A percentile compares a stretch with the other conserved stretches of the same genome.
These are phyloP conservation scores for Drosophila kanapiae DNA, from an alignment of 1,140 invertebrate genomes.

Conservation along the genomic window DNA sequence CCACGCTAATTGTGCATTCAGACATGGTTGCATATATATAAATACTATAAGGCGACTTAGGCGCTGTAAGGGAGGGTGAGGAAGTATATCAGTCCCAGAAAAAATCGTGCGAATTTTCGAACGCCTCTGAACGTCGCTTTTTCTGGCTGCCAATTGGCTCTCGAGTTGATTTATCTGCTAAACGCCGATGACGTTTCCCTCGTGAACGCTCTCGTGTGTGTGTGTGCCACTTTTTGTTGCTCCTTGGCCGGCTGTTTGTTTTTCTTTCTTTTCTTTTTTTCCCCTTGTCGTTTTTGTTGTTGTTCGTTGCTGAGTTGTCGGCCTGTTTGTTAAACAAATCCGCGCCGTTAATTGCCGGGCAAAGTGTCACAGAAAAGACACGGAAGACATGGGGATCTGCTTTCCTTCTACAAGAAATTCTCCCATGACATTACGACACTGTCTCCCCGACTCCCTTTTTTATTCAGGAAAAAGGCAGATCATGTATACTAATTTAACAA, in stretches of 20 bases:
- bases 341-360: constrained; percentile 72
- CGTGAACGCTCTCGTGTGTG: constrained; percentile 1
- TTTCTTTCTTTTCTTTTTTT: constrained; percentile 40
- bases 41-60: constrained; percentile 12
- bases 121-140: constrained; percentile 70
- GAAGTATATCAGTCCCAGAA: constrained; percentile 30
- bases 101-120: constrained; percentile 74
- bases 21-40: constrained; percentile 39
- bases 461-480: not conserved
- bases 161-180: constrained; percentile 73
- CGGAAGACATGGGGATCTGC: constrained; percentile 36
- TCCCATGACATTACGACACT: constrained; percentile 62
- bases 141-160: constrained; percentile 61
- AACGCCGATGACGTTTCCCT: constrained; percentile 64
- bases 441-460: no score
- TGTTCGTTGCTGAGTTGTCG: constrained; percentile 42
- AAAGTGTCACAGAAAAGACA: constrained; percentile 65
- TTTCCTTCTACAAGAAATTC: constrained; percentile 40
- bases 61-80: constrained; percentile 3
- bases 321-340: constrained; percentile 82
- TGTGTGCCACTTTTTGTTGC: constrained; percentile 58
- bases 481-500: not conserved
- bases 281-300: constrained; percentile 13
- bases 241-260: constrained; percentile 44
- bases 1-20: constrained; percentile 69